Evolutionary conservation across 30 jellyfish, hydroid and myxozoan species (phyloP), one percentile per base, ranked within the genome.

Genomic region (Hydractinia symbiolongicarpus): DNA sequence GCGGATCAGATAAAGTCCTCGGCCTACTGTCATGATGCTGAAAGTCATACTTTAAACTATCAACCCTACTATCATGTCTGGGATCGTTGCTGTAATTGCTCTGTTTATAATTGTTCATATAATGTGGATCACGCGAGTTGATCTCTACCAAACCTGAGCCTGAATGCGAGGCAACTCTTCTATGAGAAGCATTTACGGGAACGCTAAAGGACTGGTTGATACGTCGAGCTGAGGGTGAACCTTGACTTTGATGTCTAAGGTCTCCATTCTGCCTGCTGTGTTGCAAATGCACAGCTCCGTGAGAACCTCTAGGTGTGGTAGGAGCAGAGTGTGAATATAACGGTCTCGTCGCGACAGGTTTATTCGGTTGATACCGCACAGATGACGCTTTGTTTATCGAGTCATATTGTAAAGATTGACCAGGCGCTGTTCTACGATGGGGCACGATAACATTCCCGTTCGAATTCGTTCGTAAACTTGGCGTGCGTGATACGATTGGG

Each of bases 221-320:
- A 7, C 74, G 19, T 51, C 74, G 19, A 7, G 74, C 40, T 8
- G 40, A 51, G 9, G 74, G 74, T n/a, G 74, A 64, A 7, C 74
- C 74, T 64, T 44, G 74, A n/a, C 19, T 64, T 51, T 7, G 74
- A 44, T 64, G 19, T 13, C 74, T 7, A 2, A 6, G 40, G 40
- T 64, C 74, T 7, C 44, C 8, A 8, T 17, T 52, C 16, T 72
- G 58, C n/a, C 81, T 52, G 9, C 72, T 44, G 1, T 11, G 49
- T 15, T 11, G 55, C 55, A 54, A 14, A 19, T 61, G 84, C 5
- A n/a, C 67, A 60, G 71, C 62, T 5, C 71, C 83, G 30, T 62
- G 70, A 6, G 87, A 60, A 66, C 87, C 87, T 79, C 87, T 62
- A 60, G 87, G 87, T 17, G 87, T 79, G 17, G 87, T n/a, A 9